Percentiles rank a stretch among this genome's conserved stretches.
Evolutionary conservation across 2,888 invertebrate species (phyloP).

Genomic region (Diarsia mendica): DNA sequence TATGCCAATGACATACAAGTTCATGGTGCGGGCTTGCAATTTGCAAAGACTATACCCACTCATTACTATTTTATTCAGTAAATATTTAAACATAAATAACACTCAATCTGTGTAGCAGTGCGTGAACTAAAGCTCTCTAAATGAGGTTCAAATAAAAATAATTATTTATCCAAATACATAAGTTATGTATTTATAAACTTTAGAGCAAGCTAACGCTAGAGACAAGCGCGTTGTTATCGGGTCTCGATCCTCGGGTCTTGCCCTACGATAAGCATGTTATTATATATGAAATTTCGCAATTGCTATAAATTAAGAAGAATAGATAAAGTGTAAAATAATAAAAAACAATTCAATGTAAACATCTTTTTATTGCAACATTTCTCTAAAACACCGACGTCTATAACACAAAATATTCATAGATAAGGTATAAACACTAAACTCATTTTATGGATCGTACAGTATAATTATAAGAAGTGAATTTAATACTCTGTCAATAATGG

Average conservation of each 20-base stretch:
- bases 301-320: slow-evolving; percentile 36
- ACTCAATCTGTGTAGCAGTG: slow-evolving; percentile 17
- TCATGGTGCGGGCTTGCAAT: neutral
- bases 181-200: slow-evolving; percentile 28
- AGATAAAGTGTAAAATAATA: slow-evolving; percentile 58
- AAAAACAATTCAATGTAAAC: slow-evolving; percentile 65
- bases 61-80: slow-evolving; percentile 19
- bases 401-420: slow-evolving; percentile 53
- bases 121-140: slow-evolving; percentile 35
- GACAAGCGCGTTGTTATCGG: slow-evolving; percentile 56
- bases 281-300: slow-evolving; percentile 54
- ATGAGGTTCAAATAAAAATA: slow-evolving; percentile 24
- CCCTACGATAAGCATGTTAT: slow-evolving; percentile 62
- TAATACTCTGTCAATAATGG: slow-evolving; percentile 71
- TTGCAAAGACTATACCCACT: neutral
- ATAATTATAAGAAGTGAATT: slow-evolving; percentile 1
- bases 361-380: slow-evolving; percentile 70
- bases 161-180: slow-evolving; percentile 25
- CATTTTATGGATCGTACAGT: neutral
- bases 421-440: neutral
- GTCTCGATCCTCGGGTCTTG: slow-evolving; percentile 62
- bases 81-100: slow-evolving; percentile 28
- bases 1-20: neutral
- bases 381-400: slow-evolving; percentile 58
- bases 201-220: slow-evolving; percentile 44